Percentiles rank a stretch among this genome's conserved stretches.
Evolutionary conservation across 30 jellyfish, hydroid and myxozoan genomes (phyloP).

Genomic region (Aurelia aurita complex sp. Pacific): DNA sequence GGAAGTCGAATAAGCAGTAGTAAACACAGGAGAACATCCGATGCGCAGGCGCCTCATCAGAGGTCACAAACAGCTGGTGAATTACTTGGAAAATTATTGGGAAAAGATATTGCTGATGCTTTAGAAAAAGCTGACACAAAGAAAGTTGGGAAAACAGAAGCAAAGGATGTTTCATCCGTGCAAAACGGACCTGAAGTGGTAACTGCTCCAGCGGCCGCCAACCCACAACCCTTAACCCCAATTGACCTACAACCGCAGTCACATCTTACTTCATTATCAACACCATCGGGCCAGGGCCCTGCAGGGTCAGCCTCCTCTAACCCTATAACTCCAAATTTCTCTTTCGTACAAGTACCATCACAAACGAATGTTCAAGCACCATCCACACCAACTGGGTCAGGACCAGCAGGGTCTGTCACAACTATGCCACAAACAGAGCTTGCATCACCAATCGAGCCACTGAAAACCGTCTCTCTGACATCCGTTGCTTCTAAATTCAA

Average conservation of each 20-base stretch:
- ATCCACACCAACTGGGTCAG: constrained; percentile 61
- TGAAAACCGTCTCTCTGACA: constrained; percentile 17
- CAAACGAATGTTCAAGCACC: constrained; percentile 33
- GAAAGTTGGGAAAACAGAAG: neutral
- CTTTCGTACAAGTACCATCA: constrained; percentile 38
- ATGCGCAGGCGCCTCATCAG: constrained; percentile 27
- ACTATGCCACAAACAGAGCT: constrained; percentile 33
- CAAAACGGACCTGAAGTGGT: neutral
- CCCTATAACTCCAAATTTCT: constrained; percentile 23
- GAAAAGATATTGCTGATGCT: constrained; percentile 43
- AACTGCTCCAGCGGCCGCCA: neutral
- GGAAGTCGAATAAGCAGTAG: constrained; percentile 2
- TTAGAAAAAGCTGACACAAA: constrained; percentile 6
- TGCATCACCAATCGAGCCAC: neutral
- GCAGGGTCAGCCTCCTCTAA: constrained; percentile 53
- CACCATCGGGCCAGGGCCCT: constrained; percentile 75
- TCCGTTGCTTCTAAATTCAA: constrained; percentile 35
- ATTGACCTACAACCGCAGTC: constrained; percentile 45
- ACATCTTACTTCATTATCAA: constrained; percentile 43
- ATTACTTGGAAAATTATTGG: constrained; percentile 48
- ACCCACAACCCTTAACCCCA: constrained; percentile 40
- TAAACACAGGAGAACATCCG: neutral
- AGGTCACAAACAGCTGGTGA: constrained; percentile 51
- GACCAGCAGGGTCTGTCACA: constrained; percentile 58
- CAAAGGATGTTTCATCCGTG: constrained; percentile 13